Base-by-base conservation (phyloP, 2,113 vertebrate species). In the Syngnathoides biaculeatus region DNA sequence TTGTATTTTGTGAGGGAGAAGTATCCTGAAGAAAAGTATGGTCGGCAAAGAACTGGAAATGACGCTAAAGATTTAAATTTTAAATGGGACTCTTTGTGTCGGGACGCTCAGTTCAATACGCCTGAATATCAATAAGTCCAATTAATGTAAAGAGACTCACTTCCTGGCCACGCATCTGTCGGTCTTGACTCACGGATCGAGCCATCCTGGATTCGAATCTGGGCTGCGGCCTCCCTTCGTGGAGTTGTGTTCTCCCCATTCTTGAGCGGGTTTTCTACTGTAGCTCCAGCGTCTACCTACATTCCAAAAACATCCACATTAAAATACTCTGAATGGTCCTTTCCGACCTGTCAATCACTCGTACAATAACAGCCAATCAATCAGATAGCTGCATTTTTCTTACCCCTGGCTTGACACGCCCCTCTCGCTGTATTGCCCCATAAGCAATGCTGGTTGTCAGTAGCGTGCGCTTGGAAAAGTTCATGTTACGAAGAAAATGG, bases 291-390 rank as follows among this genome's bases (percentile, higher is more conserved):
- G 9, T 52, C 48, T n/a, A 3, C n/a, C 19, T 5, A 52, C 8
- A 52, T 52, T 52, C 14, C 14, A 47, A 22, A 52, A 52, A 50
- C 48, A n/a, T n/a, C 42, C 52, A 75, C 48, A 63, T 60, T 71
- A 15, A 20, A 69, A n/a, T 42, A 13, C 1, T 63, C 65, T n/a
- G n/a, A n/a, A n/a, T n/a, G n/a, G n/a, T n/a, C n/a, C n/a, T n/a
- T n/a, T n/a, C n/a, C n/a, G n/a, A n/a, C n/a, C n/a, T n/a, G n/a
- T n/a, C n/a, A n/a, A n/a, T n/a, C n/a, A n/a, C n/a, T n/a, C n/a
- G n/a, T n/a, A n/a, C n/a, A n/a, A n/a, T n/a, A n/a, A n/a, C n/a
- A n/a, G n/a, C n/a, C n/a, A n/a, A n/a, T n/a, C n/a, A n/a, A n/a
- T n/a, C n/a, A n/a, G n/a, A n/a, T n/a, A n/a, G n/a, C n/a, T n/a